A percentile compares a stretch with the other conserved stretches of the same genome.
Evolutionary conservation across 2,113 vertebrate species (phyloP).

Genomic region (Bubo bubo): DNA sequence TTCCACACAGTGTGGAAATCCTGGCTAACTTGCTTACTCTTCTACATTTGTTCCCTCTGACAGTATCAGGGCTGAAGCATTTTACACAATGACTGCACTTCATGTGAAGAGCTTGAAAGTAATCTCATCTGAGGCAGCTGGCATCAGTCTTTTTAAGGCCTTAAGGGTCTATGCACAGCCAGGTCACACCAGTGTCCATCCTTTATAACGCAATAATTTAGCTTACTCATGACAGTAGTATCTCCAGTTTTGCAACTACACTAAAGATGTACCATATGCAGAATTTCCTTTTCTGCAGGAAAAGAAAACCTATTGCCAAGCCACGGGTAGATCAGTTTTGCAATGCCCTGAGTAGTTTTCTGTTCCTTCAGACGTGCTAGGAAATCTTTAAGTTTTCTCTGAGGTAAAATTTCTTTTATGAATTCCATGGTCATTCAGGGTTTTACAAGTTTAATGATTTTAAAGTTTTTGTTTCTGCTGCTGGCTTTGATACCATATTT

Average conservation of each 20-base stretch:
- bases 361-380: not conserved
- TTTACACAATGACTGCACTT: not conserved
- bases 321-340: not conserved
- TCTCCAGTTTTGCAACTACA: not conserved
- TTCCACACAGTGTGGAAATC: not conserved
- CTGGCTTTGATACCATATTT: not conserved
- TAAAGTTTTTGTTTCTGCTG: not conserved
- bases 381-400: not conserved
- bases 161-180: not conserved
- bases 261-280: not conserved
- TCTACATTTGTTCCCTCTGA: not conserved
- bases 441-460: not conserved
- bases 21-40: not conserved
- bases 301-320: not conserved
- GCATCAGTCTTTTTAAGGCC: not conserved
- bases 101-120: not conserved
- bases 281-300: not conserved
- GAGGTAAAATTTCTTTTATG: not conserved
- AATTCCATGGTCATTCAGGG: not conserved
- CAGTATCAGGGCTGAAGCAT: not conserved
- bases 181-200: not conserved
- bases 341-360: not conserved
- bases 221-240: not conserved
- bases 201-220: not conserved
- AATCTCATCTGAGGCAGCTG: not conserved